These are phyloP conservation scores for Scaptomyza flava DNA, from an alignment of 2,888 invertebrate genomes.

Conservation along the genomic window DNA sequence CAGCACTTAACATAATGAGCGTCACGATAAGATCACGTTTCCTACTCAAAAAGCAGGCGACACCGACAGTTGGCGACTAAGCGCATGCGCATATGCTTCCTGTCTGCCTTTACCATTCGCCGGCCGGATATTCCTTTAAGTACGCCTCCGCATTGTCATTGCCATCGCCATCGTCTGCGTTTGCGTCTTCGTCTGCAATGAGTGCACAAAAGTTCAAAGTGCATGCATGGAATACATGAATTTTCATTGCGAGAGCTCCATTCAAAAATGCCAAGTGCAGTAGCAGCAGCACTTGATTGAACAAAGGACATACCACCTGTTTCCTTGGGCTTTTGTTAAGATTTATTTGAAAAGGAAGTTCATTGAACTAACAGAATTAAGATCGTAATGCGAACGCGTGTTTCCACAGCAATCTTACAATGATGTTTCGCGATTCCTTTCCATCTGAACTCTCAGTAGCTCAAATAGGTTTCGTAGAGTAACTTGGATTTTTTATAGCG, in stretches of 20 bases:
- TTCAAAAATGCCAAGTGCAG: constrained; percentile 53
- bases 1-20: constrained; percentile 78
- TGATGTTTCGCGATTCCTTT: not conserved
- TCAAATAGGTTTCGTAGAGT: constrained; percentile 55
- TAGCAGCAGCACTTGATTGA: constrained; percentile 30
- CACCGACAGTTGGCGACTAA: constrained; percentile 59
- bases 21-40: constrained; percentile 75
- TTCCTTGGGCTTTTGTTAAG: constrained; percentile 73
- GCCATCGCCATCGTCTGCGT: constrained; percentile 40
- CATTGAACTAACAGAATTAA: constrained; percentile 64
- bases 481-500: constrained; percentile 49
- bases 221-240: constrained; percentile 60
- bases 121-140: constrained; percentile 75
- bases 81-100: constrained; percentile 74
- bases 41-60: constrained; percentile 41
- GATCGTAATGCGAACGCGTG: constrained; percentile 35
- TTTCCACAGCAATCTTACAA: not conserved
- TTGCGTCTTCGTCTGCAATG: constrained; percentile 47
- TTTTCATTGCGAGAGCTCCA: constrained; percentile 37
- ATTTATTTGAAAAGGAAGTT: constrained; percentile 62
- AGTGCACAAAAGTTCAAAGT: constrained; percentile 73
- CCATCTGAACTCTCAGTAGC: constrained; percentile 40
- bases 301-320: constrained; percentile 75
- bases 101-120: constrained; percentile 44
- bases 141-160: constrained; percentile 48